Evolutionary conservation across 2,113 vertebrate genomes (phyloP).

Genomic region (Platycercus adscitus): DNA sequence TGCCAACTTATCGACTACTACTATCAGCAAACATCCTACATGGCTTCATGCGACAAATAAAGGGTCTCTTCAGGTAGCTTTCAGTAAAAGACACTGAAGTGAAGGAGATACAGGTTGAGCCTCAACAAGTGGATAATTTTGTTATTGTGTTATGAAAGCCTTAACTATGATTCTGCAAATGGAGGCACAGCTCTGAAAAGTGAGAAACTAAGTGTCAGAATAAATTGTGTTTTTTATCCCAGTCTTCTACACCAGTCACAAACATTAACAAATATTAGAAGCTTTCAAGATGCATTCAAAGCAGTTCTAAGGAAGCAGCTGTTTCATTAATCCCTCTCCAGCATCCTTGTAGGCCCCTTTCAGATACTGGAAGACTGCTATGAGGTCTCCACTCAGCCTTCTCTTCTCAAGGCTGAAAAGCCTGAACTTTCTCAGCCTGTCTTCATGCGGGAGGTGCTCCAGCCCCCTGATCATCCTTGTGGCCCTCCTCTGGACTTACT

Average conservation of each 20-base stretch:
- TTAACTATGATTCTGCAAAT: neutral
- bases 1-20: neutral
- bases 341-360: neutral
- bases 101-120: neutral
- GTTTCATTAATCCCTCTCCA: neutral
- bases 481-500: neutral
- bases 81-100: neutral
- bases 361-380: neutral
- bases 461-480: neutral
- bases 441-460: neutral
- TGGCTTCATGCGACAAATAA: neutral
- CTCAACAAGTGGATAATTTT: neutral
- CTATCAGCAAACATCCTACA: neutral
- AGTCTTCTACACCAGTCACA: neutral
- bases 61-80: neutral
- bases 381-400: neutral
- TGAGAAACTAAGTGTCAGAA: neutral
- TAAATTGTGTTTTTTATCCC: neutral
- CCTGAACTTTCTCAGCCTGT: neutral
- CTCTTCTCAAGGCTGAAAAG: neutral
- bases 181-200: neutral
- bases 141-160: neutral
- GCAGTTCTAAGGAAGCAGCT: too few species aligned
- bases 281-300: neutral
- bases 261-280: neutral